Conservation (phyloP, 2,888 invertebrate species). For the Nudaria mundana region DNA sequence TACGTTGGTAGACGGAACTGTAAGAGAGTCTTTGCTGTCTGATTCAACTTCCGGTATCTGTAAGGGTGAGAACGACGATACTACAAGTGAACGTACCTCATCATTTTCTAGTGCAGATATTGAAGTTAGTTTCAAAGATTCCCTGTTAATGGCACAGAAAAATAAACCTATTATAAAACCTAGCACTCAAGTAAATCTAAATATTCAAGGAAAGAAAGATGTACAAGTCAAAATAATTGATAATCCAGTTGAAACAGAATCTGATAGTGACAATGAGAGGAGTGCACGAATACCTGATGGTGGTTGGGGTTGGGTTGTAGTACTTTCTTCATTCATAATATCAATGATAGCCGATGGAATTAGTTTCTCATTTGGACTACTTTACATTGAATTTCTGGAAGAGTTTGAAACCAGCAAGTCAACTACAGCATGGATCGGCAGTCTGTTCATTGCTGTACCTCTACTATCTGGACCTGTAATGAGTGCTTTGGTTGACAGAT, state of each 20-base stretch:
- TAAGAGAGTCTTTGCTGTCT: conserved; percentile 64
- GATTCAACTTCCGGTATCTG: conserved; percentile 77
- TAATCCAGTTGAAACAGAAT: no score
- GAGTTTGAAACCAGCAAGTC: conserved; percentile 91
- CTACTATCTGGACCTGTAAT: conserved; percentile 91
- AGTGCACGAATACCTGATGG: conserved; percentile 88
- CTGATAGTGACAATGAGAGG: no score
- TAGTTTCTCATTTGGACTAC: conserved; percentile 94
- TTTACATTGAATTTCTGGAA: conserved; percentile 90
- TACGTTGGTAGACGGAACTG: conserved; percentile 42
- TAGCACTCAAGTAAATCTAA: conserved; percentile 13
- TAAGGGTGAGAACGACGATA: conserved; percentile 66
- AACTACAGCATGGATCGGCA: conserved; percentile 94
- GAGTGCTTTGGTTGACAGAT: conserved; percentile 91
- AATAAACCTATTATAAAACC: conserved; percentile 35
- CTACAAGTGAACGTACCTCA: conserved; percentile 50
- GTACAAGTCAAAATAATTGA: conserved; percentile 40
- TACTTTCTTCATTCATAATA: conserved; percentile 90
- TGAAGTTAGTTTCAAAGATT: conserved; percentile 52
- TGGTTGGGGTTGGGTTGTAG: conserved; percentile 95
- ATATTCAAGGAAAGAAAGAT: conserved; percentile 14
- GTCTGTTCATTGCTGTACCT: conserved; percentile 94
- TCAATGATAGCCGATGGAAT: conserved; percentile 96
- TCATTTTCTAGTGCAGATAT: conserved; percentile 68
- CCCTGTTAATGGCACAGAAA: conserved; percentile 33